Evolutionary conservation across 2,888 invertebrate genomes (phyloP).

Genomic region (Eustalomyia histrio): DNA sequence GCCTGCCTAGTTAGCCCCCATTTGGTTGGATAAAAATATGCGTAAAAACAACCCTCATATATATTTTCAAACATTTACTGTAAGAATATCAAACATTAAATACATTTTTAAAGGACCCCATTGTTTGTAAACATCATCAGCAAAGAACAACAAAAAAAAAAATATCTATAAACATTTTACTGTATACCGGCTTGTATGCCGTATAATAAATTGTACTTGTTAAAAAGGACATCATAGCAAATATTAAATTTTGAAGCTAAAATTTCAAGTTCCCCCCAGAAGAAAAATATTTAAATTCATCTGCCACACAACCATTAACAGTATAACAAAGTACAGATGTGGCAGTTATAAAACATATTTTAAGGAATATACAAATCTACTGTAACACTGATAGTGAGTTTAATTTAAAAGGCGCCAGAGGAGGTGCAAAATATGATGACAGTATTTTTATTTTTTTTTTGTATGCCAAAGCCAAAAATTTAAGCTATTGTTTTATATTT

Average conservation of each 20-base stretch:
- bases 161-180: constrained; percentile 13
- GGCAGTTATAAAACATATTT: constrained; percentile 19
- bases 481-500: constrained; percentile 25
- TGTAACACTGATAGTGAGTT: neutral
- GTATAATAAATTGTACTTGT: constrained; percentile 38
- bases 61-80: constrained; percentile 22
- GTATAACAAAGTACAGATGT: constrained; percentile 45
- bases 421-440: constrained; percentile 24
- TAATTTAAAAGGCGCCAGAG: neutral
- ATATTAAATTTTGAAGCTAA: neutral
- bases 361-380: neutral
- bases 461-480: neutral
- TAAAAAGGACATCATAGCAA: constrained; percentile 42
- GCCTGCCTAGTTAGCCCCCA: constrained; percentile 2
- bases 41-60: constrained; percentile 57
- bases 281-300: constrained; percentile 60
- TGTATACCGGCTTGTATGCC: constrained; percentile 20
- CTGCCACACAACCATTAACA: constrained; percentile 45
- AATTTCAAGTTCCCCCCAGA: neutral
- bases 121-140: constrained; percentile 55
- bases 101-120: constrained; percentile 51
- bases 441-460: constrained; percentile 6
- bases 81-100: constrained; percentile 60
- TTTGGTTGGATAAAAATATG: constrained; percentile 29
- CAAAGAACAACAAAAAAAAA: neutral